phyloP scores from a whole-genome alignment of 30 jellyfish, hydroid and myxozoan genomes.

The Aurelia sp. region DNA sequence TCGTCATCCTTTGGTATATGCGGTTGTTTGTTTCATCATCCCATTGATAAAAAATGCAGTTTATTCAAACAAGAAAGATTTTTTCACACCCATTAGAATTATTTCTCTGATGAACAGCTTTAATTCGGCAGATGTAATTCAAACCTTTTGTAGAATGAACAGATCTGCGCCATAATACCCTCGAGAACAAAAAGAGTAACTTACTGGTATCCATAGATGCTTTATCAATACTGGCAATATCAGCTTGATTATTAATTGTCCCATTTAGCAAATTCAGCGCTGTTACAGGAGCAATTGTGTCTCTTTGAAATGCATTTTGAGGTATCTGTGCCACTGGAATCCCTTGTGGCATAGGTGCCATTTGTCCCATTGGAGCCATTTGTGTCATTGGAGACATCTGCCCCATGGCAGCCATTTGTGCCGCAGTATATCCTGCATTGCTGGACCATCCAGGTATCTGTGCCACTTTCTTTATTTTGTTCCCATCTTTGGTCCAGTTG shows the following conservation, averaged over 20 bases:
- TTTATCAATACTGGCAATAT: slow-evolving; percentile 64
- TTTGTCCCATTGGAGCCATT: not conserved
- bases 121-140: no score
- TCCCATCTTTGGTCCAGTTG: slow-evolving; percentile 62
- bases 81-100: no score
- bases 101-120: no score
- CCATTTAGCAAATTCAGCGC: slow-evolving; percentile 33
- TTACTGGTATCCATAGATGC: slow-evolving; percentile 54
- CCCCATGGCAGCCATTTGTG: slow-evolving; percentile 11
- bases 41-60: no score
- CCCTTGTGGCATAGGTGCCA: slow-evolving; percentile 1
- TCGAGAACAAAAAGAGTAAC: not conserved
- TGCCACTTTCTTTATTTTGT: slow-evolving; percentile 46
- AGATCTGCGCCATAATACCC: no score
- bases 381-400: slow-evolving; percentile 14
- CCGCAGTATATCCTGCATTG: slow-evolving; percentile 4
- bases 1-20: no score
- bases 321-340: slow-evolving; percentile 6
- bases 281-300: slow-evolving; percentile 12
- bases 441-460: slow-evolving; percentile 63
- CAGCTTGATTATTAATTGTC: slow-evolving; percentile 60
- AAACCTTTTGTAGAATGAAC: no score
- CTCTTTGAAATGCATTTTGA: slow-evolving; percentile 10
- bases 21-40: no score
- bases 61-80: no score